These are phyloP conservation scores for Sorex maritimensis DNA, from an alignment of 2,797 vertebrate genomes.

Conservation along the genomic window DNA sequence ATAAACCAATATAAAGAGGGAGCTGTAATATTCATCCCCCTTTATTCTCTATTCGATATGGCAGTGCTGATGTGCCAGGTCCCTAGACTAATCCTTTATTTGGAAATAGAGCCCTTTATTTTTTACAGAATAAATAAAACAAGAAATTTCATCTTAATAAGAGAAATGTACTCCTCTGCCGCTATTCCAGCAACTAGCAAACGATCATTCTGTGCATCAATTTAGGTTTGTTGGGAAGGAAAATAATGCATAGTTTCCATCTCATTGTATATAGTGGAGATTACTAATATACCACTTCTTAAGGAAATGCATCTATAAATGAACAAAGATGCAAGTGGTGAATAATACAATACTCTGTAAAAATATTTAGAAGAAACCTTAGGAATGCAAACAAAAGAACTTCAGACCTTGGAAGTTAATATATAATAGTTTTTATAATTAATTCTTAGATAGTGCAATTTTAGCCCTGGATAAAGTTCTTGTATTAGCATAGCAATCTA, in stretches of 20 bases:
- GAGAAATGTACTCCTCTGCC: conserved; percentile 71
- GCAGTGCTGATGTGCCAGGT: conserved; percentile 59
- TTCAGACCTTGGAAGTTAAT: conserved; percentile 62
- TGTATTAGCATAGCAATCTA: conserved; percentile 24
- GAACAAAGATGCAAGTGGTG: conserved; percentile 57
- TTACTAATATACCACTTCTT: conserved; percentile 72
- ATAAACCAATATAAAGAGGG: conserved; percentile 71
- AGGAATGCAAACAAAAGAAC: conserved; percentile 50
- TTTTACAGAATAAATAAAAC: conserved; percentile 78
- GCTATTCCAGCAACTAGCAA: conserved; percentile 66
- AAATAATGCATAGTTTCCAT: conserved; percentile 75
- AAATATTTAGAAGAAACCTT: conserved; percentile 76
- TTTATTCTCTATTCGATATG: conserved; percentile 59
- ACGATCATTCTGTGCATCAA: conserved; percentile 74
- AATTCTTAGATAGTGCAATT: conserved; percentile 67
- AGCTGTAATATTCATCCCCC: conserved; percentile 57
- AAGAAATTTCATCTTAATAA: conserved; percentile 84
- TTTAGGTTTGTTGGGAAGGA: conserved; percentile 78
- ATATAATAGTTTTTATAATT: conserved; percentile 71
- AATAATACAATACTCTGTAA: conserved; percentile 68
- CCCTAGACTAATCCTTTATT: conserved; percentile 79
- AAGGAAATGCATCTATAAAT: conserved; percentile 69
- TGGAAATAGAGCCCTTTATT: conserved; percentile 49
- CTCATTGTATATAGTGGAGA: conserved; percentile 42
- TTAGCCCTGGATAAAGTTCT: background rate